Conservation (phyloP, 2,888 invertebrate genomes). For the Meiosimyza decipiens region DNA sequence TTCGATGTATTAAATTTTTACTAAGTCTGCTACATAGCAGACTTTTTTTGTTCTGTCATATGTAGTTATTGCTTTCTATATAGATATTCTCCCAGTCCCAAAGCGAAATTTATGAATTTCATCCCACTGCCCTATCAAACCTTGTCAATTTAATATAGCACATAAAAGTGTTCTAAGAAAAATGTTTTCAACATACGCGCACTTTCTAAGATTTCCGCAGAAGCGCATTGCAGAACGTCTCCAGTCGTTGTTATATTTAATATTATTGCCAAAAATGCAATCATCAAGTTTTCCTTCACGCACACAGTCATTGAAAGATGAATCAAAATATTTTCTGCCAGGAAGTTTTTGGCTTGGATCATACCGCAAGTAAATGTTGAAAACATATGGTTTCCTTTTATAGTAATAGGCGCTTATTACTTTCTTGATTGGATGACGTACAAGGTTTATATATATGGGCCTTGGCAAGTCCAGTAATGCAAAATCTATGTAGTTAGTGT, state of each 20-base stretch:
- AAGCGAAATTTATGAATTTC: too few relatives aligned
- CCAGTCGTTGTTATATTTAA: slow-evolving; percentile 40
- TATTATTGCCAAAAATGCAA: slow-evolving; percentile 38
- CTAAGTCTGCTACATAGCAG: too few relatives aligned
- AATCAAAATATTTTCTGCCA: neutral
- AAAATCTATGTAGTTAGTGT: slow-evolving; percentile 89
- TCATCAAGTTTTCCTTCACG: slow-evolving; percentile 21
- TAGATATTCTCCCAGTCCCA: neutral
- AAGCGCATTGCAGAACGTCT: slow-evolving; percentile 40
- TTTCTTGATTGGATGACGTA: slow-evolving; percentile 85
- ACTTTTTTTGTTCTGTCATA: too few relatives aligned
- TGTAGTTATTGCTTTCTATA: neutral
- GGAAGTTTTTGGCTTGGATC: too few relatives aligned
- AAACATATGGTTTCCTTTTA: slow-evolving; percentile 81
- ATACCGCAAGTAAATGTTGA: too few relatives aligned
- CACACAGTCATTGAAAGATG: slow-evolving; percentile 41
- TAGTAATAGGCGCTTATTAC: slow-evolving; percentile 91
- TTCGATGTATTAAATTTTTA: too few relatives aligned
- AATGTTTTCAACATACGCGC: slow-evolving; percentile 36
- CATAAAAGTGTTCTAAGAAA: neutral
- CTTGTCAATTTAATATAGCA: too few relatives aligned
- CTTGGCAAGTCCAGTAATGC: slow-evolving; percentile 79
- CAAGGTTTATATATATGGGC: slow-evolving; percentile 87
- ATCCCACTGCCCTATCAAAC: neutral
- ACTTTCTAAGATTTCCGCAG: slow-evolving; percentile 37